Percentiles rank a stretch among this genome's conserved stretches.
Evolutionary conservation across 2,888 invertebrate genomes (phyloP).

Genomic region (Drosophila siamana): DNA sequence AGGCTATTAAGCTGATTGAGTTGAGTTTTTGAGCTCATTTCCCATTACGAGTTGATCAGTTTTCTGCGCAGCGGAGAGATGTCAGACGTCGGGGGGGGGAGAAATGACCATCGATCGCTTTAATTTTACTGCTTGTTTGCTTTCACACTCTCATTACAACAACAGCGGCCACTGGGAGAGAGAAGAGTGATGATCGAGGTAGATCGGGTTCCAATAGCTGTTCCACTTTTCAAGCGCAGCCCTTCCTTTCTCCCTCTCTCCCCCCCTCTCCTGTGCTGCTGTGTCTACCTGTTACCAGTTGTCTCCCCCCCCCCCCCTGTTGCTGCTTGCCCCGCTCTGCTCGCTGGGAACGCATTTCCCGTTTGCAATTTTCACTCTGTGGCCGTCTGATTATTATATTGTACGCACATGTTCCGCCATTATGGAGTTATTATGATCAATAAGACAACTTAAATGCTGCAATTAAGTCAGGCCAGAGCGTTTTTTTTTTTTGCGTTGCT

Average conservation of each 20-base stretch:
- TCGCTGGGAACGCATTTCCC: conserved; percentile 57
- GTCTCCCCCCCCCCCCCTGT: background rate
- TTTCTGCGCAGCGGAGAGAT: conserved; percentile 31
- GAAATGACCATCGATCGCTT: conserved; percentile 46
- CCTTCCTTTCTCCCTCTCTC: conserved; percentile 24
- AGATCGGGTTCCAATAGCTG: conserved; percentile 38
- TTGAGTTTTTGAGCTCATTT: conserved; percentile 74
- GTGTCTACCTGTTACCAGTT: conserved; percentile 17
- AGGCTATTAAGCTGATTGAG: conserved; percentile 80
- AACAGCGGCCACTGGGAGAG: conserved; percentile 27
- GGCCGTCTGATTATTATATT: conserved; percentile 78
- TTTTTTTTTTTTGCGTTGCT: conserved; percentile 33
- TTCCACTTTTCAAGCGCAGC: conserved; percentile 63
- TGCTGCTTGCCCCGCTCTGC: conserved; percentile 11
- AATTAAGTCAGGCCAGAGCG: conserved; percentile 82
- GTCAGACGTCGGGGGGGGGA: conserved; percentile 20
- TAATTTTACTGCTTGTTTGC: conserved; percentile 80
- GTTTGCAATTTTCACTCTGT: conserved; percentile 78
- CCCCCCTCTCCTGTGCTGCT: background rate
- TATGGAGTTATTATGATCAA: conserved; percentile 86
- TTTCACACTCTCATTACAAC: conserved; percentile 78
- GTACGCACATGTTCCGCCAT: conserved; percentile 85
- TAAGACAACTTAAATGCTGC: conserved; percentile 85
- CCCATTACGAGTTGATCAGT: conserved; percentile 77
- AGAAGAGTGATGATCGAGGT: conserved; percentile 9